Percentiles rank a stretch among this genome's conserved stretches.
phyloP scores from a whole-genome alignment of 2,797 vertebrate species.

The Epinephelus awoara region DNA sequence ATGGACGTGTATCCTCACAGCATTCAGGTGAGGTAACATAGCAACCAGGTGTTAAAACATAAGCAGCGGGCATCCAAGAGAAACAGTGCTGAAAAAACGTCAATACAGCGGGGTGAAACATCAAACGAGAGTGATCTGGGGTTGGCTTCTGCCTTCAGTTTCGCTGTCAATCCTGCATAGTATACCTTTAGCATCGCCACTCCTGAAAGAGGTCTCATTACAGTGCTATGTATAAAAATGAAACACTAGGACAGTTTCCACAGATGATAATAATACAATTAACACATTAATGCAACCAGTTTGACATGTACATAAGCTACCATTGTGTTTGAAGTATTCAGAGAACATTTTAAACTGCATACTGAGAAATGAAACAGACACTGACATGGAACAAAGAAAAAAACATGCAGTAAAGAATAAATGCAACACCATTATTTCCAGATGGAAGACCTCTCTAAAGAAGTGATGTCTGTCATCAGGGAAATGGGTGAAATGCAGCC shows the following conservation, averaged over 20 bases:
- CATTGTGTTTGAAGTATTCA: background rate
- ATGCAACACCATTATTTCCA: conserved; percentile 93
- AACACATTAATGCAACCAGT: conserved; percentile 7
- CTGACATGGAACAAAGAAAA: conserved; percentile 71
- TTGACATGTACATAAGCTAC: background rate
- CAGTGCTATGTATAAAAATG: background rate
- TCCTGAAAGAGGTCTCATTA: background rate
- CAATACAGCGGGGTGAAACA: no score
- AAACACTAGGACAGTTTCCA: background rate
- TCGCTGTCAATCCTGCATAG: no score
- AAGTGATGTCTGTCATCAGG: conserved; percentile 85
- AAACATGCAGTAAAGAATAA: conserved; percentile 82
- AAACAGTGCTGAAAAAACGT: no score
- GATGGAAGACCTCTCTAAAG: conserved; percentile 92
- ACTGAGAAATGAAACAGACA: conserved; percentile 37
- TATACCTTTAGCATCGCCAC: background rate
- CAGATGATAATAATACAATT: background rate
- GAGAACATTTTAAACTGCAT: conserved; percentile 8
- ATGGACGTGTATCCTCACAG: no score
- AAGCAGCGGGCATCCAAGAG: no score
- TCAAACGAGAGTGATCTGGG: no score
- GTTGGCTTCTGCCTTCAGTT: no score
- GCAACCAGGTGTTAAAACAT: no score
- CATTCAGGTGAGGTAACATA: no score
- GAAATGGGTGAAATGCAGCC: conserved; percentile 67